Base-by-base conservation (phyloP, 2,888 invertebrate species). In the Lacanobia oleracea region DNA sequence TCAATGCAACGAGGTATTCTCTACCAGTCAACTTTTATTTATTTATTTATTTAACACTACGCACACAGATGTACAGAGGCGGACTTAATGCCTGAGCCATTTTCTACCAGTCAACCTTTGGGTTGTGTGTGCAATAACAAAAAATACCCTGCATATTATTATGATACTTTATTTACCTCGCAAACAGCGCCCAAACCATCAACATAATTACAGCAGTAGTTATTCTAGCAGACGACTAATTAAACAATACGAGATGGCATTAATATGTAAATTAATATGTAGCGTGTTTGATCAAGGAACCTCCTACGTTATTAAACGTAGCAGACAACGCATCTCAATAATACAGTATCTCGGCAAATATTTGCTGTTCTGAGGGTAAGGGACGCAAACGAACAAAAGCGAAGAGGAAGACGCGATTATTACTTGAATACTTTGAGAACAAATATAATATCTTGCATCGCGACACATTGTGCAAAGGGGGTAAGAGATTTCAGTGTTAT, bases 261-360 rank as follows among this genome's bases (percentile, higher is more conserved):
- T 78, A 78, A 75, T 78, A 85, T 82, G 80, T 79, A 85, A 83
- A 85, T 88, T 87, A 87, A 87, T 87, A 83, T 86, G 77, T 82
- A 77, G 79, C 73, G 48, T 86, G 84, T 89, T 89, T 90, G 87
- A 87, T 86, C 72, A 83, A 79, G 80, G 86, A 83, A 84, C 86
- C 87, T 88, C 79, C 78, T 81, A 75, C 87, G 86, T 88, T 90
- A 92, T 91, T 90, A 91, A 89, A 88, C 89, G 84, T 81, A 78
- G 77, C 82, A 83, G 82, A 84, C 84, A 85, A 83, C 84, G 82
- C 85, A 88, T 86, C 89, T 86, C 88, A 88, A 89, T 90, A 89
- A 48, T 87, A 88, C 87, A 87, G 88, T 87, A 80, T 85, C 85
- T 88, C 81, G 54, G 85, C 87, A 91, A 91, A 92, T 91, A 90